These are phyloP conservation scores for Petrocephalus sullivani DNA, from an alignment of 2,797 vertebrate genomes.

Conservation along the genomic window DNA sequence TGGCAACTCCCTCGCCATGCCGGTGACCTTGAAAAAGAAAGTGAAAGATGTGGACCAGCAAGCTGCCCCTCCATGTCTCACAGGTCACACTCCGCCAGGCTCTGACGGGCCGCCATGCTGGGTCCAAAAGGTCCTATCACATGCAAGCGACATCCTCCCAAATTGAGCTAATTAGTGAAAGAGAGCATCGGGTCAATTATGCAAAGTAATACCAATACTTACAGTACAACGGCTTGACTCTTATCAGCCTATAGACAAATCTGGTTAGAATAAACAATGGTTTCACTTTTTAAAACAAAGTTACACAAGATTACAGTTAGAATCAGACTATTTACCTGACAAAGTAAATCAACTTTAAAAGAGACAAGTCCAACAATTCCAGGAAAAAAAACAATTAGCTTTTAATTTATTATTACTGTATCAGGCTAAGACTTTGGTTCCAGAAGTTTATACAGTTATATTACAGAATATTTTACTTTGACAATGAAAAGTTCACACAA, in stretches of 20 bases:
- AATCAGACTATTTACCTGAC: not conserved
- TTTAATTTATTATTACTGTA: not conserved
- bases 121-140: not conserved
- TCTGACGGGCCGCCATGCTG: not conserved
- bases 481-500: not conserved
- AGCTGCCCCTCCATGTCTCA: not conserved
- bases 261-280: not conserved
- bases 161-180: not conserved
- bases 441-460: not conserved
- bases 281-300: not conserved
- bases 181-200: not conserved
- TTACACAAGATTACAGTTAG: not conserved
- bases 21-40: not conserved
- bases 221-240: not conserved
- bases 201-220: not conserved
- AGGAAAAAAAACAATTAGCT: not conserved
- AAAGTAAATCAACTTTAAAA: not conserved
- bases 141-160: not conserved
- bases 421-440: not conserved
- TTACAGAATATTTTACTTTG: not conserved
- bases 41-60: not conserved
- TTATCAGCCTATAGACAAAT: not conserved
- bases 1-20: not conserved
- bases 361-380: not conserved
- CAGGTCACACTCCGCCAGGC: not conserved